Base-by-base conservation (phyloP, 2,113 vertebrate species). In the Cyphomyrus plagiostoma region DNA sequence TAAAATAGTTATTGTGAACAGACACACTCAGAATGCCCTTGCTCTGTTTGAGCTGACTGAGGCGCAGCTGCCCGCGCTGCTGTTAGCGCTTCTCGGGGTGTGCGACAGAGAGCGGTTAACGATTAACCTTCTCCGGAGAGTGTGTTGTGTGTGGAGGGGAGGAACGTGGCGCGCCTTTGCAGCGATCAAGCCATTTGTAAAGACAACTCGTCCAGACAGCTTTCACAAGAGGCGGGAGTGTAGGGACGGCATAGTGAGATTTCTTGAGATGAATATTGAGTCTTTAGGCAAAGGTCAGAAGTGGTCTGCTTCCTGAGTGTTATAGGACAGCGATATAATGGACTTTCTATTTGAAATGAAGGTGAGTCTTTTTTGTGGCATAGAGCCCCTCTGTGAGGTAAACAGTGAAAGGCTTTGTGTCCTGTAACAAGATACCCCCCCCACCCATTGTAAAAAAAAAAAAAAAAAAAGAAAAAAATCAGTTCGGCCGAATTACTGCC, bases 311-410 rank as follows among this genome's bases (percentile, higher is more conserved):
- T 88, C 62, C 74, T 83, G 66, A 82, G 26, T 50, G n/a, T 17
- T 48, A 85, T 89, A 88, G 62, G 3, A 53, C 49, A 42, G 53
- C 82, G 62, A 45, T 39, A 19, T 7, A n/a, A 89, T 90, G 89
- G 87, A 89, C 50, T 89, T 88, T 30, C 87, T 91, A 35, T 88
- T n/a, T 30, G 2, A 85, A 17, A 48, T 84, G 30, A 80, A 89
- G 90, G 87, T 90, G 89, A 86, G 85, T 86, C n/a, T 86, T 30
- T 30, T 77, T 46, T 10, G 35, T 52, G 35, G 74, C 74, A 80
- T 80, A 19, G 74, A 42, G 74, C 74, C 74, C 35, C 30, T 80
- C 35, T 80, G 30, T 42, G 35, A 80, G 39, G 74, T 42, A 88
- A 85, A 88, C 35, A 88, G n/a, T 88, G 88, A 46, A 23, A 77